These are phyloP conservation scores for Tinamus major DNA, from an alignment of 2,797 vertebrate genomes.

Conservation along the genomic window DNA sequence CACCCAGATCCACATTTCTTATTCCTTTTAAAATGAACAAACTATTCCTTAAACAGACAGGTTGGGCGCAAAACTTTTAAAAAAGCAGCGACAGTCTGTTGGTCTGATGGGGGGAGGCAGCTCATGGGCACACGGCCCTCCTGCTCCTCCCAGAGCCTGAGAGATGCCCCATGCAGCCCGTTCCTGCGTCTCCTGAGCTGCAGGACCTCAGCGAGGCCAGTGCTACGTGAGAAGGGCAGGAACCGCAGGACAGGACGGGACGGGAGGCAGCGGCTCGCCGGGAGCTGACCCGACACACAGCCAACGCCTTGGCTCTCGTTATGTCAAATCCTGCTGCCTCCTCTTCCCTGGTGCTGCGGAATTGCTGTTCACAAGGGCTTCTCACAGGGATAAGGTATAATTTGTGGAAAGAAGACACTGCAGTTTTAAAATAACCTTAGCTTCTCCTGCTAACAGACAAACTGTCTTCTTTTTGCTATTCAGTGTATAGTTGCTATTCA, in stretches of 20 bases:
- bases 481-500: background rate
- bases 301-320: background rate
- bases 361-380: background rate
- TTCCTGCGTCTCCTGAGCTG: background rate
- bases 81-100: background rate
- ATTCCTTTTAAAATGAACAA: background rate
- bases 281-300: background rate
- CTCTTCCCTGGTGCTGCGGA: background rate
- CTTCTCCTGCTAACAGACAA: background rate
- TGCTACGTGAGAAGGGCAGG: background rate
- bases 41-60: background rate
- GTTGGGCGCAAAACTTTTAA: background rate
- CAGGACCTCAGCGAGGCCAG: background rate
- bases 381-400: background rate
- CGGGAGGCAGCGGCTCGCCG: background rate
- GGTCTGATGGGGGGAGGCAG: background rate
- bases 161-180: background rate
- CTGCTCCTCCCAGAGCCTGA: background rate
- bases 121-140: background rate
- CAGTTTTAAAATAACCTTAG: background rate
- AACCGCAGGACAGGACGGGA: background rate
- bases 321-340: constrained; percentile 1
- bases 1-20: too few relatives aligned
- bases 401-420: background rate
- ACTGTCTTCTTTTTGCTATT: background rate